Conservation (phyloP, 2,888 invertebrate species). For the Lymantria dispar region DNA sequence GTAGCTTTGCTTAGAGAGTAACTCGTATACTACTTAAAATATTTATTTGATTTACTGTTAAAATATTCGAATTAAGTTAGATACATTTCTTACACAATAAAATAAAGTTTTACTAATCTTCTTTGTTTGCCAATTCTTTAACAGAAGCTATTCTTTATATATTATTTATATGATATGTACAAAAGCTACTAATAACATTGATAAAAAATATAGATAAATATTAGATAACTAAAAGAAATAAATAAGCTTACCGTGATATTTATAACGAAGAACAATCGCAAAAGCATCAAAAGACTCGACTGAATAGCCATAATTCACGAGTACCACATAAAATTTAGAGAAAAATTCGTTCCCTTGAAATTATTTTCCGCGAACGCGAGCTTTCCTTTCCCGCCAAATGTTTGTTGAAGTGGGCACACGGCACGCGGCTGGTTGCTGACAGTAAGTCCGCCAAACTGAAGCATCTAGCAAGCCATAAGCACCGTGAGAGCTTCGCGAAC, state of each 20-base stretch:
- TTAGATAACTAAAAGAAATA: constrained; percentile 7
- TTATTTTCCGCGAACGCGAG: constrained; percentile 43
- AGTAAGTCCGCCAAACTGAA: constrained; percentile 78
- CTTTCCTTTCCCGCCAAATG: constrained; percentile 66
- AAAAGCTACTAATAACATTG: too few species aligned
- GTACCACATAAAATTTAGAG: constrained; percentile 57
- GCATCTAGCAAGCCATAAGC: constrained; percentile 55
- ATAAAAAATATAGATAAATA: too few species aligned
- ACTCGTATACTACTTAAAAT: too few species aligned
- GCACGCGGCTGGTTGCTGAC: constrained; percentile 62
- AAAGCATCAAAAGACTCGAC: constrained; percentile 45
- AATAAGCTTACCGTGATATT: constrained; percentile 63
- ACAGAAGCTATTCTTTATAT: too few species aligned
- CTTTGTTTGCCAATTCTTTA: too few species aligned
- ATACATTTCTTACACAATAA: too few species aligned
- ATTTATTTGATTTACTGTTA: too few species aligned
- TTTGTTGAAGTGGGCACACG: constrained; percentile 38
- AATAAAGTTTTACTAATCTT: too few species aligned
- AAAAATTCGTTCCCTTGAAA: constrained; percentile 23
- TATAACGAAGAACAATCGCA: constrained; percentile 59
- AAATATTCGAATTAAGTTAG: too few species aligned
- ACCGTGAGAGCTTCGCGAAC: constrained; percentile 77
- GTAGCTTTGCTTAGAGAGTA: too few species aligned
- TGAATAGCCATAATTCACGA: constrained; percentile 56
- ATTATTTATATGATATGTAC: too few species aligned